Evolutionary conservation across 1,140 invertebrate species (phyloP).

Genomic region (Brachionus angularis): DNA sequence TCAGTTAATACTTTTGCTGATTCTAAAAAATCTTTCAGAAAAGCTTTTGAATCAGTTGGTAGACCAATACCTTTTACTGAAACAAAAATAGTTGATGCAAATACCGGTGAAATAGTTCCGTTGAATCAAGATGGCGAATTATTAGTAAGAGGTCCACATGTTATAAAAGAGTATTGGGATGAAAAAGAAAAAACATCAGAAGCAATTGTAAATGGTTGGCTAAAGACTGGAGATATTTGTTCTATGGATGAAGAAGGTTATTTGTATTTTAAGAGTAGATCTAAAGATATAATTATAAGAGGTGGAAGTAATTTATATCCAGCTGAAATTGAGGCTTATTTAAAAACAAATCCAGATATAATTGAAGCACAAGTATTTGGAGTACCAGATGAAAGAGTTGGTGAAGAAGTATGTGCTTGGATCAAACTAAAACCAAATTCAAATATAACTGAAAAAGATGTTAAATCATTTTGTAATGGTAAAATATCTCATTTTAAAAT

Average conservation of each 20-base stretch:
- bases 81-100: constrained; percentile 69
- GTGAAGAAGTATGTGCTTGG: constrained; percentile 79
- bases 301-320: constrained; percentile 86
- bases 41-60: constrained; percentile 32
- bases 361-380: constrained; percentile 47
- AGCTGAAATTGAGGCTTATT: constrained; percentile 62
- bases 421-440: constrained; percentile 62
- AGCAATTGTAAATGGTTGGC: constrained; percentile 72
- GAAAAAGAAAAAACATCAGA: constrained; percentile 76
- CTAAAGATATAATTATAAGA: constrained; percentile 84
- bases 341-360: constrained; percentile 23
- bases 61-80: constrained; percentile 47
- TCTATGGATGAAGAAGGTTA: constrained; percentile 72
- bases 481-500: constrained; percentile 76
- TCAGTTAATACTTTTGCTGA: constrained; percentile 9
- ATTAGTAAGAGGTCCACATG: constrained; percentile 8
- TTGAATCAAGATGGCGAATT: constrained; percentile 62
- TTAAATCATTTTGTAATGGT: constrained; percentile 68
- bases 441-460: constrained; percentile 59
- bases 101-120: constrained; percentile 67
- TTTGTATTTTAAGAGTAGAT: constrained; percentile 71
- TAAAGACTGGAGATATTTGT: constrained; percentile 69
- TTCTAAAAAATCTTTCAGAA: neutral
- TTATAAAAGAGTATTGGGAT: constrained; percentile 72
- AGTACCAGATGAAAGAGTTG: constrained; percentile 71